Conservation (phyloP, 2,888 invertebrate genomes). For the Cerceris rybyensis region DNA sequence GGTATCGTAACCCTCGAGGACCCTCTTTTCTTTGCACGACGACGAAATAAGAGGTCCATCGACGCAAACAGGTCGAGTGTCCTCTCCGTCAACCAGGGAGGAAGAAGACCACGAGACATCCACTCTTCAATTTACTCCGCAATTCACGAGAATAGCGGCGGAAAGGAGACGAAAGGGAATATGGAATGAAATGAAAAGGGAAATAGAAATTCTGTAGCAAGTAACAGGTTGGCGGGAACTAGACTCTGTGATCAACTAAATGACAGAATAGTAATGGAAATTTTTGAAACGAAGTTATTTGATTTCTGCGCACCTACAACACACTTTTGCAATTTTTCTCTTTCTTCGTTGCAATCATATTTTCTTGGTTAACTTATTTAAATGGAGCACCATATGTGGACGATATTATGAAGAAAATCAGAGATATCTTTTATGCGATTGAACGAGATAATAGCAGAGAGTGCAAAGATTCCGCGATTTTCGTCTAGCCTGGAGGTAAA, state of each 20-base stretch:
- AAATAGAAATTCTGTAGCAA: conserved; percentile 16
- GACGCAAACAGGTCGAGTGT: conserved; percentile 52
- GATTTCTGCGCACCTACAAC: conserved; percentile 54
- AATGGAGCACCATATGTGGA: conserved; percentile 66
- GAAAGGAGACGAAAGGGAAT: neutral
- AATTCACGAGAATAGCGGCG: no score
- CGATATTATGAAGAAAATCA: conserved; percentile 74
- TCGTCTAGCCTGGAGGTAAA: conserved; percentile 70
- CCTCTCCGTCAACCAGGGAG: conserved; percentile 32
- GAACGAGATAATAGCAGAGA: conserved; percentile 75
- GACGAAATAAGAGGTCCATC: conserved; percentile 31
- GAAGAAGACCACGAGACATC: conserved; percentile 38
- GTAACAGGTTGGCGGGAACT: conserved; percentile 39
- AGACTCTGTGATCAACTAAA: neutral
- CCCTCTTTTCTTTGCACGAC: conserved; percentile 15
- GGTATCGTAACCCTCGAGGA: conserved; percentile 17
- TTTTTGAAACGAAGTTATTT: no score
- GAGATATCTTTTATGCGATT: conserved; percentile 72
- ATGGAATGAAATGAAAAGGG: neutral
- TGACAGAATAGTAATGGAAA: no score
- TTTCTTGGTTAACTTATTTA: conserved; percentile 62
- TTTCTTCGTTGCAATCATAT: neutral
- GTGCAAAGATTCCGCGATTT: conserved; percentile 70
- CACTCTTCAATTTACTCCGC: conserved; percentile 13
- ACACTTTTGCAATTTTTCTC: conserved; percentile 59